Conservation (phyloP, 1,140 invertebrate species). For the Drosophila aff. region DNA sequence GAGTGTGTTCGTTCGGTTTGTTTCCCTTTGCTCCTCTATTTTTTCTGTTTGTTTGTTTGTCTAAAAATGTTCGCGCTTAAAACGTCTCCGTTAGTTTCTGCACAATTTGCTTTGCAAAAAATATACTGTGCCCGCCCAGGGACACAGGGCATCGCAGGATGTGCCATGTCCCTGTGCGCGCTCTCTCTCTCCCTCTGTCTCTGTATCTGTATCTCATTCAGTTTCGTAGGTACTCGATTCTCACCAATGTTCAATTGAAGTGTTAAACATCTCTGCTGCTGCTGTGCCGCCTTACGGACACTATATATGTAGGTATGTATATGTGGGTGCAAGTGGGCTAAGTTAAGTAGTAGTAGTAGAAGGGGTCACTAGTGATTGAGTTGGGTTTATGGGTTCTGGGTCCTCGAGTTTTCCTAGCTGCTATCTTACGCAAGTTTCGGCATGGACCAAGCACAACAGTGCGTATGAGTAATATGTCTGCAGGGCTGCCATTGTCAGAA, state of each 20-base stretch:
- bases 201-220: constrained; percentile 53
- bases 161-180: constrained; percentile 1
- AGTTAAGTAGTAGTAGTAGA: constrained; percentile 10
- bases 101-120: constrained; percentile 78
- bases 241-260: constrained; percentile 72
- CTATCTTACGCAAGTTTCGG: constrained; percentile 27
- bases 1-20: constrained; percentile 31
- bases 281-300: constrained; percentile 44
- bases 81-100: constrained; percentile 65
- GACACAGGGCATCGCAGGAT: constrained; percentile 28
- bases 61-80: constrained; percentile 68
- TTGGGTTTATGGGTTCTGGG: constrained; percentile 27
- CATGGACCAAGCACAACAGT: constrained; percentile 60
- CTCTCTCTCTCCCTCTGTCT: constrained; percentile 8
- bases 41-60: constrained; percentile 43
- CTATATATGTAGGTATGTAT: constrained; percentile 17
- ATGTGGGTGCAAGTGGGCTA: constrained; percentile 20
- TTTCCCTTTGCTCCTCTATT: constrained; percentile 27
- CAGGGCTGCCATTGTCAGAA: constrained; percentile 27
- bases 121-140: constrained; percentile 60
- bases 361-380: constrained; percentile 29
- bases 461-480: constrained; percentile 44
- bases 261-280: constrained; percentile 59
- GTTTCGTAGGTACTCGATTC: constrained; percentile 80
- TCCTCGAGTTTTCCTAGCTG: constrained; percentile 45